phyloP scores from a whole-genome alignment of 2,113 vertebrate genomes.

The Potamarius usumacintae region DNA sequence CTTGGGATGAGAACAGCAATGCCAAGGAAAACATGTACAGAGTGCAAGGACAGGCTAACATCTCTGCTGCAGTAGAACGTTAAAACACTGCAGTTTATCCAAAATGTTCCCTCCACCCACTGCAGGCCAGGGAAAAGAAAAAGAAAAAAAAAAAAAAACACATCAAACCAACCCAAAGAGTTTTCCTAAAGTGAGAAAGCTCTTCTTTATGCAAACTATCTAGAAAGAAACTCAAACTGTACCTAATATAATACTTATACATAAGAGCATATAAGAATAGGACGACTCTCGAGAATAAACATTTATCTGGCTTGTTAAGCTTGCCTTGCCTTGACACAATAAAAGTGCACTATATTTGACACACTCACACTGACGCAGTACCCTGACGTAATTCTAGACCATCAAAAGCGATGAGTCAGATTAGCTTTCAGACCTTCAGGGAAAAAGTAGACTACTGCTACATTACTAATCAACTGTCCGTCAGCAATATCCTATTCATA shows the following conservation, averaged over 20 bases:
- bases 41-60: constrained; percentile 39
- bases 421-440: constrained; percentile 3
- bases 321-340: not conserved
- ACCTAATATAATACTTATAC: not conserved
- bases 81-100: constrained; percentile 7
- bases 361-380: constrained; percentile 14
- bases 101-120: not conserved
- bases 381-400: constrained; percentile 31
- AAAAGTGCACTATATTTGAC: constrained; percentile 24
- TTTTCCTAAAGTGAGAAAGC: not conserved
- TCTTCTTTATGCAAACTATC: not conserved
- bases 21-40: constrained; percentile 62
- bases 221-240: not conserved
- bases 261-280: not conserved
- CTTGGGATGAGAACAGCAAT: constrained; percentile 54
- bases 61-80: constrained; percentile 12
- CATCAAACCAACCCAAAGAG: not conserved
- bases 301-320: not conserved
- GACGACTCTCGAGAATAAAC: not conserved
- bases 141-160: not conserved
- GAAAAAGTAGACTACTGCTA: not conserved
- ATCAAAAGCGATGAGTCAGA: constrained; percentile 32
- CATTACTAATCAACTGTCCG: not conserved
- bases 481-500: not conserved
- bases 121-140: not conserved